Evolutionary conservation across 2,888 invertebrate genomes (phyloP), one percentile per base, ranked within the genome.

Genomic region (Notocelia uddmanniana): DNA sequence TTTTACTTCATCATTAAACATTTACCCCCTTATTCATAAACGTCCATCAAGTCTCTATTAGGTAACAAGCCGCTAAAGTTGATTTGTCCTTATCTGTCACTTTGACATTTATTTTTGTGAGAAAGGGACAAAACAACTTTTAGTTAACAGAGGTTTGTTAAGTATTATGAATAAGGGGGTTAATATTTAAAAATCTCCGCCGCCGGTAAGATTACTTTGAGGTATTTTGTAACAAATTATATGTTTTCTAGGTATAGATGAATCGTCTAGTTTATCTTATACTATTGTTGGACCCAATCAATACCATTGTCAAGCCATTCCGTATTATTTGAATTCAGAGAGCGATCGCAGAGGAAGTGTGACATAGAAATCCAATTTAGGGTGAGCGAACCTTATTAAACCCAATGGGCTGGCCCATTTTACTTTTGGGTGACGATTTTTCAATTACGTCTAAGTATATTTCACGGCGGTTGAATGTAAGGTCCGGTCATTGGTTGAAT

Each of bases 281-380:
- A 37, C 34, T 9, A 3, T 31, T 50, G 18, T 50, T 50, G 21
- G 34, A 23, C 54, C 64, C 52, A 69, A 70, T 70, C 64, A 52
- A 70, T 70, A 70, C 57, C 21, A 70, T 41, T 64, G 69, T 70
- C 50, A 55, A 34, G 19, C 37, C 23, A 50, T 70, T 31, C 21
- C 37, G 15, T 11, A 52, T 66, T 70, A 70, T 70, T 70, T 59
- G 70, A 70, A 70, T 70, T 70, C 70, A 70, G 70, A 23, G 58
- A 58, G 64, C 64, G 64, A 66, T 70, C 64, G 50, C 52, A 58
- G 58, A 63, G 58, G 64, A 70, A 70, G 70, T 70, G 70, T 70
- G 64, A 70, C 70, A 70, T 70, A 70, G 70, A 70, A 70, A 70
- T 66, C 70, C 70, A 70, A 70, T 66, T 70, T 70, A 66, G 70